Conservation (phyloP, 2,113 vertebrate genomes). For the Pipa parva region DNA sequence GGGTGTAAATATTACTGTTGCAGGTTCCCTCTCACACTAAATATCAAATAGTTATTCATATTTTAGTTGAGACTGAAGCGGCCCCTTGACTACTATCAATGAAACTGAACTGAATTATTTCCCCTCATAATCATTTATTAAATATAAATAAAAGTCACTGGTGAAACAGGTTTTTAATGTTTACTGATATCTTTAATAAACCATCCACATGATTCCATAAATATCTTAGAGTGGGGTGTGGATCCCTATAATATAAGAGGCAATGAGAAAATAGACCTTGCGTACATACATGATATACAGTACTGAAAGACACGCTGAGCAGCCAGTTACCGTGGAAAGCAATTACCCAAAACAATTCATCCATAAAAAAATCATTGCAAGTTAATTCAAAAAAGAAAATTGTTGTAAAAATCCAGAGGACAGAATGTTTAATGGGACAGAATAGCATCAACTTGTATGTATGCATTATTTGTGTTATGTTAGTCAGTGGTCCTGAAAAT, state of each 20-base stretch:
- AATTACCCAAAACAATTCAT: conserved; percentile 37
- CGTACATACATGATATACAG: conserved; percentile 15
- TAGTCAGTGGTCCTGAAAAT: background rate
- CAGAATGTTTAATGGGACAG: conserved; percentile 10
- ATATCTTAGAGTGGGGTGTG: background rate
- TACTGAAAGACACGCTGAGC: conserved; percentile 11
- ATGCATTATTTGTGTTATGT: background rate
- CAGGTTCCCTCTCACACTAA: too few species aligned
- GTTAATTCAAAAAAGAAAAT: conserved; percentile 34
- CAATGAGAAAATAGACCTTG: background rate
- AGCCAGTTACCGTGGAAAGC: conserved; percentile 26
- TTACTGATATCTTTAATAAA: background rate
- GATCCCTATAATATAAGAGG: background rate
- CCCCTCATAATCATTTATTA: too few species aligned
- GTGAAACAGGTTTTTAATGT: too few species aligned
- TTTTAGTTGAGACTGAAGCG: too few species aligned
- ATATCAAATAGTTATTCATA: too few species aligned
- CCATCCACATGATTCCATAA: background rate
- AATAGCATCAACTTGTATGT: background rate
- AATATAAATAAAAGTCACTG: too few species aligned
- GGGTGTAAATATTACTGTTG: too few species aligned
- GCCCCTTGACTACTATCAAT: too few species aligned
- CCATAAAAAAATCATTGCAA: conserved; percentile 33
- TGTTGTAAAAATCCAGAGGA: conserved; percentile 16
- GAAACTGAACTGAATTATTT: too few species aligned